phyloP scores from a whole-genome alignment of 1,140 invertebrate species.

The Schlechtendalia chinensis region DNA sequence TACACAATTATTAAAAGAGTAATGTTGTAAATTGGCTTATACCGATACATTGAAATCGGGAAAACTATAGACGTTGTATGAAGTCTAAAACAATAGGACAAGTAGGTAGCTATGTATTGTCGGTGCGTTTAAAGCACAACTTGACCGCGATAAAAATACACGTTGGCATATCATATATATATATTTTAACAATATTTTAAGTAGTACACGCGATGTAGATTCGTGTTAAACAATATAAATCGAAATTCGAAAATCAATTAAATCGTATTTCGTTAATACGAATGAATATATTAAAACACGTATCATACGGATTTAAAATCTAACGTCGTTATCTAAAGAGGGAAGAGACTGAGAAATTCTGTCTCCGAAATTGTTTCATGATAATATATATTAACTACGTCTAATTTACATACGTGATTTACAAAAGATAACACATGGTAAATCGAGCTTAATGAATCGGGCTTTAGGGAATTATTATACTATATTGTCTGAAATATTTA shows the following conservation, averaged over 20 bases:
- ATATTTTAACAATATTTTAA: too few relatives aligned
- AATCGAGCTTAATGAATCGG: neutral
- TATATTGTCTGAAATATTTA: too few relatives aligned
- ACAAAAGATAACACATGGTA: slow-evolving; percentile 11
- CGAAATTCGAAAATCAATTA: neutral
- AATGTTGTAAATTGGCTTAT: too few relatives aligned
- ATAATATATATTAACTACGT: neutral
- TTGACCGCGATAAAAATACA: too few relatives aligned
- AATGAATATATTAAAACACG: neutral
- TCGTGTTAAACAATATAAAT: neutral
- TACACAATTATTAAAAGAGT: too few relatives aligned
- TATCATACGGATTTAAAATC: neutral
- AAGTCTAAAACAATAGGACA: too few relatives aligned
- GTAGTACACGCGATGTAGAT: too few relatives aligned
- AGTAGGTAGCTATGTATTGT: too few relatives aligned
- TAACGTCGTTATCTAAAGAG: neutral
- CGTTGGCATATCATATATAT: too few relatives aligned
- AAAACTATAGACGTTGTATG: too few relatives aligned
- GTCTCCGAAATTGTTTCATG: neutral
- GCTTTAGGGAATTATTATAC: neutral
- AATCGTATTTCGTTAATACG: neutral
- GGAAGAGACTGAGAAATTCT: neutral
- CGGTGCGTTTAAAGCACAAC: too few relatives aligned
- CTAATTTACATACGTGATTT: slow-evolving; percentile 13
- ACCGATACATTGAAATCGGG: too few relatives aligned